Evolutionary conservation across 2,113 vertebrate genomes (phyloP).

Genomic region (Prunella fulvescens): DNA sequence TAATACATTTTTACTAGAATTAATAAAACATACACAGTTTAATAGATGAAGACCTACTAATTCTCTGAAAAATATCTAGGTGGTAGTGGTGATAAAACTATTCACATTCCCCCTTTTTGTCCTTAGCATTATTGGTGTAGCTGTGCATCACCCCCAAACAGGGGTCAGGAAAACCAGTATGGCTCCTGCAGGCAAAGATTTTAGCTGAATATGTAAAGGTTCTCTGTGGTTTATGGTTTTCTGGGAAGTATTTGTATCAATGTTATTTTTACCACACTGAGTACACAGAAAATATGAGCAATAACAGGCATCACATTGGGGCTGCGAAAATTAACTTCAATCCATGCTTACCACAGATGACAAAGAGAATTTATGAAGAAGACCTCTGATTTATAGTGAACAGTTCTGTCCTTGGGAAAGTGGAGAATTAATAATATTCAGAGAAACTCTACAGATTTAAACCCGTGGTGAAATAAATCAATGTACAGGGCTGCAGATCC

Average conservation of each 20-base stretch:
- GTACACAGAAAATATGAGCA: neutral
- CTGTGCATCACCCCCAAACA: neutral
- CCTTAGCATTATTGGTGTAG: neutral
- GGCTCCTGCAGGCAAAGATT: neutral
- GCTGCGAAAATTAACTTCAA: neutral
- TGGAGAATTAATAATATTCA: neutral
- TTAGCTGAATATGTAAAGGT: neutral
- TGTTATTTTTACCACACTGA: neutral
- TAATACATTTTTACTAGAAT: constrained; percentile 14
- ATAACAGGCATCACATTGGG: neutral
- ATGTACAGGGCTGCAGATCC: neutral
- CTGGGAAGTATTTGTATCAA: neutral
- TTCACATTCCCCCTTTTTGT: neutral
- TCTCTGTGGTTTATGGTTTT: neutral
- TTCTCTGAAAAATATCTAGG: constrained; percentile 14
- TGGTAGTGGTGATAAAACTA: neutral
- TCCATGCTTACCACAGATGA: neutral
- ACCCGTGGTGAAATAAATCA: neutral
- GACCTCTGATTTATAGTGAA: neutral
- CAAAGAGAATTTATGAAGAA: neutral
- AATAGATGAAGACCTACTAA: constrained; percentile 17
- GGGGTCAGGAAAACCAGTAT: neutral
- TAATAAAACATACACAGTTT: constrained; percentile 19
- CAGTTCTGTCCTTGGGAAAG: neutral
- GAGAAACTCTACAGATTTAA: neutral